phyloP scores from a whole-genome alignment of 92 coral and sea anemone genomes.

The Epizoanthus fatuus region DNA sequence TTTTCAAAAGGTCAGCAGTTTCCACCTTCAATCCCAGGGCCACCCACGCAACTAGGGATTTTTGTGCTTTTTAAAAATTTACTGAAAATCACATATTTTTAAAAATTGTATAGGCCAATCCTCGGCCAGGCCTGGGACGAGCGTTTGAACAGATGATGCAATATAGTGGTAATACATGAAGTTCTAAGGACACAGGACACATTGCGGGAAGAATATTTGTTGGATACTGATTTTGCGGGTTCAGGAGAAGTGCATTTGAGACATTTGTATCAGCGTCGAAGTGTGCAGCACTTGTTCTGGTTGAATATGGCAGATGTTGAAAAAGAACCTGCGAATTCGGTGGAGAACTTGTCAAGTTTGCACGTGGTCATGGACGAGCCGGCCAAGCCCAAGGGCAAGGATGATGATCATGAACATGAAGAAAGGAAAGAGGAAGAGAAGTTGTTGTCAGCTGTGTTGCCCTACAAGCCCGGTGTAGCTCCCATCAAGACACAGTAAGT shows the following conservation, averaged over 20 bases:
- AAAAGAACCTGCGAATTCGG: neutral
- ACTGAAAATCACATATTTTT: no score
- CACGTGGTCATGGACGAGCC: neutral
- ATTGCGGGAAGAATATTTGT: neutral
- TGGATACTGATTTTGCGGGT: neutral
- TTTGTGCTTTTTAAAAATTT: neutral
- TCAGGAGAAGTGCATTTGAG: neutral
- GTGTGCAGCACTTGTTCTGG: no score
- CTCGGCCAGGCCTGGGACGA: conserved; percentile 9
- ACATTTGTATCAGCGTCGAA: neutral
- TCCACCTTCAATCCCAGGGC: no score
- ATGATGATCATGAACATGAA: no score
- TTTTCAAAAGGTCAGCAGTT: no score
- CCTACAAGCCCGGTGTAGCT: conserved; percentile 70
- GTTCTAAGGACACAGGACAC: neutral
- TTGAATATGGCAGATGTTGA: neutral
- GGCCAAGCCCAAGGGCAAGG: neutral
- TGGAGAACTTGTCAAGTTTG: neutral
- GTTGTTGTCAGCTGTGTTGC: neutral
- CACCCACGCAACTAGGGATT: no score
- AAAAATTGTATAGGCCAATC: neutral
- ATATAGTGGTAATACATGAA: conserved; percentile 3
- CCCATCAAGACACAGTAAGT: conserved; percentile 77
- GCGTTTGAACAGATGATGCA: neutral
- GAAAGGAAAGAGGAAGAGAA: neutral